These are phyloP conservation scores for Scrobipalpa costella DNA, from an alignment of 2,888 invertebrate species.

Conservation along the genomic window DNA sequence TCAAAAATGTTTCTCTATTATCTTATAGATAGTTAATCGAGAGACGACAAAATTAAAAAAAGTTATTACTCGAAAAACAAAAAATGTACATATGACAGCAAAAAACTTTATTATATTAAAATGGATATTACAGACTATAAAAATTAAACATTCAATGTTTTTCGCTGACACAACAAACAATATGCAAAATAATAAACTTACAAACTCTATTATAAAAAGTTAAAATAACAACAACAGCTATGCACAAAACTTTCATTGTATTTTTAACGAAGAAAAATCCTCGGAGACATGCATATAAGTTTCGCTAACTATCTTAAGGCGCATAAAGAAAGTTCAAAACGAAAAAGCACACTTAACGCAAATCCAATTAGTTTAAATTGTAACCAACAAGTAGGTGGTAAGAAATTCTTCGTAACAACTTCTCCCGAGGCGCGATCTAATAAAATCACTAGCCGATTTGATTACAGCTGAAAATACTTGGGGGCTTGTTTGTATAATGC, in stretches of 20 bases:
- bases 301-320: neutral
- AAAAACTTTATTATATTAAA: too few relatives aligned
- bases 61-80: too few relatives aligned
- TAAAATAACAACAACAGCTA: slow-evolving; percentile 29
- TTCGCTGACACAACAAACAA: too few relatives aligned
- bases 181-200: too few relatives aligned
- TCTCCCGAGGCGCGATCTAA: slow-evolving; percentile 17
- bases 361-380: slow-evolving; percentile 35
- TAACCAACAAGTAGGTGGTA: neutral
- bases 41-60: too few relatives aligned
- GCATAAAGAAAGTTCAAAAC: neutral
- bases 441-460: slow-evolving; percentile 49
- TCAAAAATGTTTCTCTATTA: too few relatives aligned
- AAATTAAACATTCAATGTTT: too few relatives aligned
- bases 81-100: too few relatives aligned
- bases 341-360: neutral
- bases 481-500: slow-evolving; percentile 52
- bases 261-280: slow-evolving; percentile 41
- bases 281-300: neutral
- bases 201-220: too few relatives aligned
- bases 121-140: too few relatives aligned
- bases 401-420: slow-evolving; percentile 11
- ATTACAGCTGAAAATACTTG: slow-evolving; percentile 54
- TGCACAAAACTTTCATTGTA: slow-evolving; percentile 48
- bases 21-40: too few relatives aligned